A percentile compares a stretch with the other conserved stretches of the same genome.
These are phyloP conservation scores for Lordiphosa mommai DNA, from an alignment of 1,140 invertebrate genomes.

Conservation along the genomic window DNA sequence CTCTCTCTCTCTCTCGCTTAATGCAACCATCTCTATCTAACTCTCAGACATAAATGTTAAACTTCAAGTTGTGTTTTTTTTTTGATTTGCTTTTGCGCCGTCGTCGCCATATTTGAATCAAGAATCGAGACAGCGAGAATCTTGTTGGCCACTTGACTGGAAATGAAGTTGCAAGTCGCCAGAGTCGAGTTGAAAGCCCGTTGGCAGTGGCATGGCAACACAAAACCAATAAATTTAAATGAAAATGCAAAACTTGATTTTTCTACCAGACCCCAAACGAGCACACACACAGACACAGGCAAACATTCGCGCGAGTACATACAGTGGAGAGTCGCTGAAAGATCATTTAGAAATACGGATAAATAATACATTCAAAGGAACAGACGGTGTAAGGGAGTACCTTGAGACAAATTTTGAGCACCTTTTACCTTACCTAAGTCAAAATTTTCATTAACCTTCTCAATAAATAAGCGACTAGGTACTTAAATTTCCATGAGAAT, in stretches of 20 bases:
- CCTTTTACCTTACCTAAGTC: no score
- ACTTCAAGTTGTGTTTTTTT: slow-evolving; percentile 15
- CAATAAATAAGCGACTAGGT: no score
- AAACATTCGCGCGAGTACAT: background rate
- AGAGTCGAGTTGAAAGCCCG: slow-evolving; percentile 6
- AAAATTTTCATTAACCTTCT: no score
- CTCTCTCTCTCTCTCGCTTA: slow-evolving; percentile 10
- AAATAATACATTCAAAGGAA: no score
- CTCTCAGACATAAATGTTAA: slow-evolving; percentile 20
- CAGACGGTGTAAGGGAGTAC: no score
- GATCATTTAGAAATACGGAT: slow-evolving; percentile 6
- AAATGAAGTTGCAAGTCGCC: slow-evolving; percentile 59
- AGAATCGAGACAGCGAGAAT: slow-evolving; percentile 27
- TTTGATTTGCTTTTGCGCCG: slow-evolving; percentile 1
- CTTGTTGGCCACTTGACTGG: slow-evolving; percentile 39
- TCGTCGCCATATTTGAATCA: slow-evolving; percentile 39
- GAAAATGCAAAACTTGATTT: slow-evolving; percentile 75
- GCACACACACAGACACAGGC: slow-evolving; percentile 27
- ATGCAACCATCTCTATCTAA: slow-evolving; percentile 8
- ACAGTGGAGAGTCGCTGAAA: slow-evolving; percentile 3
- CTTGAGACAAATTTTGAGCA: no score
- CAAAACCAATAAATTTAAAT: slow-evolving; percentile 70
- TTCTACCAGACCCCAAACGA: slow-evolving; percentile 24
- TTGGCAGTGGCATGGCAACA: slow-evolving; percentile 3
- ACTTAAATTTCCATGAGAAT: no score